Percentiles rank a stretch among this genome's conserved stretches.
These are phyloP conservation scores for Dolichopus griseipennis DNA, from an alignment of 2,888 invertebrate species.

Conservation along the genomic window DNA sequence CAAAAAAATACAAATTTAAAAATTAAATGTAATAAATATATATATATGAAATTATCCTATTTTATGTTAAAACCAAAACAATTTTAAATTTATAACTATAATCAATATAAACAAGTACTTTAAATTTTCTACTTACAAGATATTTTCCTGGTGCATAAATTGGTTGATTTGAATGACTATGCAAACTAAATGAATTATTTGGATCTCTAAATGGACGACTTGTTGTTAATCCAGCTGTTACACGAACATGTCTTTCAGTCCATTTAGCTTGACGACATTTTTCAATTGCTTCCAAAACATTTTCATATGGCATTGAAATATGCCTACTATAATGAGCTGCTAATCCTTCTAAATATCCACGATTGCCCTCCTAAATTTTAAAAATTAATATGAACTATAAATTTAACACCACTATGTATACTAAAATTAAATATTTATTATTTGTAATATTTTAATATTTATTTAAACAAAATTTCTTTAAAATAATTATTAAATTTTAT, in stretches of 20 bases:
- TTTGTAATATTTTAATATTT: too few relatives aligned
- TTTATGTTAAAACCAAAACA: too few relatives aligned
- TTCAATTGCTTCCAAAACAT: constrained; percentile 76
- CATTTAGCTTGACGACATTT: constrained; percentile 59
- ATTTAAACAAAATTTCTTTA: too few relatives aligned
- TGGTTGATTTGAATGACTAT: constrained; percentile 73
- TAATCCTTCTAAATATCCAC: constrained; percentile 76
- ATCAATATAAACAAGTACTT: too few relatives aligned
- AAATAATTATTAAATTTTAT: too few relatives aligned
- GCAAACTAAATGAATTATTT: constrained; percentile 50
- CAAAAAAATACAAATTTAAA: too few relatives aligned
- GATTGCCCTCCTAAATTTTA: constrained; percentile 64
- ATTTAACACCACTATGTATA: too few relatives aligned
- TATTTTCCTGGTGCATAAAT: constrained; percentile 88
- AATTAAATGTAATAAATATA: background rate
- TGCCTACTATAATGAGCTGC: constrained; percentile 80
- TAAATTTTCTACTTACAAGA: constrained; percentile 55
- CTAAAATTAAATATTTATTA: too few relatives aligned
- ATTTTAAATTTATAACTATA: too few relatives aligned
- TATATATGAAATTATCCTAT: too few relatives aligned
- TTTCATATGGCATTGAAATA: constrained; percentile 79
- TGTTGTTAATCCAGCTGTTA: constrained; percentile 39
- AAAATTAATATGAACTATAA: too few relatives aligned
- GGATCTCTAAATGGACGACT: constrained; percentile 34
- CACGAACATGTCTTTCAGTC: constrained; percentile 45